A percentile compares a stretch with the other conserved stretches of the same genome.
phyloP scores from a whole-genome alignment of 2,113 vertebrate genomes.

The Glaucomys volans region DNA sequence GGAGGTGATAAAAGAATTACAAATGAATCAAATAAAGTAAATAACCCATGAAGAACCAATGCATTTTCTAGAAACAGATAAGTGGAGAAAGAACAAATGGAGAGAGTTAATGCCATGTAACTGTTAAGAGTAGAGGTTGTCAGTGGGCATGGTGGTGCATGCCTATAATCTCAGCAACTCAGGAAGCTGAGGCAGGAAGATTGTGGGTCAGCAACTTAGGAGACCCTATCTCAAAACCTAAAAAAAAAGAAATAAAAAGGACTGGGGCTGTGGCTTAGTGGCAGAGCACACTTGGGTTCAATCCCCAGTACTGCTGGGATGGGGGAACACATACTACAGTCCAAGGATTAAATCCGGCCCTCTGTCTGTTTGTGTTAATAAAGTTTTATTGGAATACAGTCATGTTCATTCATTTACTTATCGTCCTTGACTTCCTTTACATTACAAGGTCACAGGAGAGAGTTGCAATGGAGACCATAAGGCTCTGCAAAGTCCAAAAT shows the following conservation, averaged over 20 bases:
- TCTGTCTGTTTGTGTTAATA: conserved; percentile 5
- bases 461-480: background rate
- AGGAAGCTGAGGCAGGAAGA: no score
- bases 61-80: background rate
- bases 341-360: background rate
- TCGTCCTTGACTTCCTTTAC: background rate
- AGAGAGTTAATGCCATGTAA: background rate
- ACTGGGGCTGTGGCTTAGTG: no score
- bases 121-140: background rate
- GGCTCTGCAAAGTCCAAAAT: background rate
- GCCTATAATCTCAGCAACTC: no score
- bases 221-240: no score
- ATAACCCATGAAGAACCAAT: background rate
- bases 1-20: background rate
- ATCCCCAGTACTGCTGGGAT: no score
- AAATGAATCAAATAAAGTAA: conserved; percentile 34
- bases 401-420: background rate
- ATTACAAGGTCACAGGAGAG: background rate
- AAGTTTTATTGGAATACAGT: conserved; percentile 54
- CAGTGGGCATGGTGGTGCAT: no score
- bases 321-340: no score
- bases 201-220: no score
- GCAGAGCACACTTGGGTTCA: no score
- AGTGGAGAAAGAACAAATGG: background rate
- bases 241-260: no score